Base-by-base conservation (phyloP, 2,113 vertebrate genomes). In the Sinocyclocheilus rhinocerous region DNA sequence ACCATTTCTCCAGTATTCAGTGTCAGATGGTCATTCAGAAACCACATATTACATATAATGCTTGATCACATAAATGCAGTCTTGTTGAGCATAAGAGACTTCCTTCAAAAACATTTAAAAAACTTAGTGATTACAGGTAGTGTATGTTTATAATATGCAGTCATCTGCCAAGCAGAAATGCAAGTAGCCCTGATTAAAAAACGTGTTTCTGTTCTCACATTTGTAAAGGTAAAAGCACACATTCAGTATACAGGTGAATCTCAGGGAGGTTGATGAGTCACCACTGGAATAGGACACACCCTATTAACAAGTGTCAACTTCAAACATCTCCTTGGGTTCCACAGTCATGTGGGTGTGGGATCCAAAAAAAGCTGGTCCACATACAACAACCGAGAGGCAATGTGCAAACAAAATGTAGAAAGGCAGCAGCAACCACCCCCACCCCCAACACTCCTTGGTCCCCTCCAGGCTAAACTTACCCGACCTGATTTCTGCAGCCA, bases 401-500 rank as follows among this genome's bases (percentile, higher is more conserved):
- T 29, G 73, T 59, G 81, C 63, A 87, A 78, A 84, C 81, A 84
- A 22, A 76, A 79, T 50, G 75, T 50, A 82, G 67, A 76, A 76
- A 81, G 50, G 78, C 78, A 42, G 59, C 33, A 84, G 83, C 61
- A 81, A 20, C 33, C 67, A 15, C 48, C 76, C 12, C 87, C 29
- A 48, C 33, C 76, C 55, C 57, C 65, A 67, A 83, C 70, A 50
- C 52, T 81, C 67, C 84, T 50, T 65, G 55, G 75, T 67, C 75
- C 88, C 83, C 85, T 84, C 4, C 26, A 76, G 90, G 82, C 79
- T 86, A 88, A 92, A 92, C 89, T 87, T 48, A 83, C 81, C 87
- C 78, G 89, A 92, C 90, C 90, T 87, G 89, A 79, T 91, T 86
- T 87, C 57, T 81, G 85, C 86, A 69, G 76, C 36, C 57, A 61